Conservation (phyloP, 2,888 invertebrate genomes). For the Torymus auratus region DNA sequence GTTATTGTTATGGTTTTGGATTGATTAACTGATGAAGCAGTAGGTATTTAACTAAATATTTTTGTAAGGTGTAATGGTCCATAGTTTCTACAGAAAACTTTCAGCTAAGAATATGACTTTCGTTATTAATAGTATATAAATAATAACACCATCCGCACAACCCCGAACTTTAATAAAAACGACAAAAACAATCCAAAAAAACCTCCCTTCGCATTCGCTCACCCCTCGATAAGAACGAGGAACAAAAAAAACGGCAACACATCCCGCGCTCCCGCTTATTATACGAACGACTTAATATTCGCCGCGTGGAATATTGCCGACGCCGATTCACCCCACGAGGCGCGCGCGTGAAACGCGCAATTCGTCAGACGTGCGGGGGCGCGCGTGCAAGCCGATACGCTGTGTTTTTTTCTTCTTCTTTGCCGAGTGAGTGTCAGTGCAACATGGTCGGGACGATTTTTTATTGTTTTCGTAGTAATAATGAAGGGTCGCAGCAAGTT, state of each 20-base stretch:
- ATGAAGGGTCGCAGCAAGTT: not conserved
- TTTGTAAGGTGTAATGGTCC: too few relatives aligned
- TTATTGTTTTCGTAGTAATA: slow-evolving; percentile 31
- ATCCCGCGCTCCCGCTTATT: slow-evolving; percentile 67
- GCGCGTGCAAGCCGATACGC: slow-evolving; percentile 1
- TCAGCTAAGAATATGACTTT: too few relatives aligned
- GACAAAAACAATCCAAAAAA: too few relatives aligned
- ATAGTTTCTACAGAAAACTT: too few relatives aligned
- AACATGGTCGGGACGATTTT: slow-evolving; percentile 43
- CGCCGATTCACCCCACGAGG: slow-evolving; percentile 30
- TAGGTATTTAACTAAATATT: too few relatives aligned
- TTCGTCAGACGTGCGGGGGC: slow-evolving; percentile 48
- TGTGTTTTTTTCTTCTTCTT: slow-evolving; percentile 3
- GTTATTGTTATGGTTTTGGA: too few relatives aligned
- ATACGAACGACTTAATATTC: slow-evolving; percentile 69
- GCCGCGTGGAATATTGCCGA: slow-evolving; percentile 62
- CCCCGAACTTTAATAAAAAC: too few relatives aligned
- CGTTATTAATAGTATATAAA: too few relatives aligned
- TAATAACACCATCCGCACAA: too few relatives aligned
- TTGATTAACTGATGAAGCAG: too few relatives aligned
- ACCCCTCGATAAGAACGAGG: not conserved
- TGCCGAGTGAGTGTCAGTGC: slow-evolving; percentile 24
- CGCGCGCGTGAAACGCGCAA: slow-evolving; percentile 50
- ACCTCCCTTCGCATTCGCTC: too few relatives aligned
- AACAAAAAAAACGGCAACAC: slow-evolving; percentile 21